These are phyloP conservation scores for Cardiocondyla obscurior DNA, from an alignment of 1,140 invertebrate genomes.

Conservation along the genomic window DNA sequence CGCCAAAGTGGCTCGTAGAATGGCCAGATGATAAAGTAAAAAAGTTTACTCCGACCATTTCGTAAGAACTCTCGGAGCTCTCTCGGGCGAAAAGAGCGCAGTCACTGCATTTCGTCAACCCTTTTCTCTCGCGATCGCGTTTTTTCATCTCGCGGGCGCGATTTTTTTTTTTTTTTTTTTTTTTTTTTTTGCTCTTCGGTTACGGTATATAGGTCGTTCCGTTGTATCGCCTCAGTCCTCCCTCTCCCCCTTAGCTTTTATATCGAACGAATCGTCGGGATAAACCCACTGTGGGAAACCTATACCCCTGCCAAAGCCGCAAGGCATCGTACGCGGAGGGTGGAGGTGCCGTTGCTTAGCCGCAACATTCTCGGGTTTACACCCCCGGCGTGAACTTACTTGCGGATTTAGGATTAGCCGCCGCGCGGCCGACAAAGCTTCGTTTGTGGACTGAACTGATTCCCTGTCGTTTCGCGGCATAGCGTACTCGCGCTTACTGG, in stretches of 20 bases:
- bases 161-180: conserved; percentile 22
- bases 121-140: background rate
- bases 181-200: conserved; percentile 18
- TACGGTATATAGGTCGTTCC: background rate
- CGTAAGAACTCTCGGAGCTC: conserved; percentile 65
- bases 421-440: conserved; percentile 58
- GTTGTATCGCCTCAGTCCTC: background rate
- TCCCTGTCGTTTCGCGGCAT: conserved; percentile 41
- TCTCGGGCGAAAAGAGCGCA: background rate
- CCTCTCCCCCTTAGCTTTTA: conserved; percentile 51
- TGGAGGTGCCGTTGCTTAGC: conserved; percentile 59
- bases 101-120: background rate
- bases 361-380: conserved; percentile 74
- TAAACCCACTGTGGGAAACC: conserved; percentile 57
- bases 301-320: conserved; percentile 19
- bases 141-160: background rate
- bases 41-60: conserved; percentile 73
- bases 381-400: conserved; percentile 69
- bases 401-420: conserved; percentile 67
- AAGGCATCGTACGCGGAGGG: conserved; percentile 41
- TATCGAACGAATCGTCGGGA: conserved; percentile 71
- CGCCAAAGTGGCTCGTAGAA: conserved; percentile 43
- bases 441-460: conserved; percentile 68
- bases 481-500: conserved; percentile 37
- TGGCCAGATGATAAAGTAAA: conserved; percentile 72